Percentiles rank a stretch among this genome's conserved stretches.
Conservation (phyloP, 2,888 invertebrate species). For the Pseudococcus longispinus region DNA sequence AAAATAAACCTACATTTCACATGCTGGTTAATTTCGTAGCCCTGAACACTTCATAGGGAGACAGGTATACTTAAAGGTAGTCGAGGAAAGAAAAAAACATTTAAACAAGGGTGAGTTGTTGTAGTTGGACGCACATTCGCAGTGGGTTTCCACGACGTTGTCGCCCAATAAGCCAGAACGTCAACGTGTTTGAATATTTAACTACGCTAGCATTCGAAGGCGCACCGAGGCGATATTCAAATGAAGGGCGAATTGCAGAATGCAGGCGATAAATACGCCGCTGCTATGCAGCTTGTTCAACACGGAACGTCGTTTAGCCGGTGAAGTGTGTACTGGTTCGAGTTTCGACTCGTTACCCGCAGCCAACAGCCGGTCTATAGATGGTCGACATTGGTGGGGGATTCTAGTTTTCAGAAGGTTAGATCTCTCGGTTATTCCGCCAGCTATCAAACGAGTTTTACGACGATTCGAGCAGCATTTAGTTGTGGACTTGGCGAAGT, state of each 20-base stretch:
- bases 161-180: background rate
- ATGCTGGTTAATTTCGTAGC: slow-evolving; percentile 1
- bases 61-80: background rate
- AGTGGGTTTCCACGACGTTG: background rate
- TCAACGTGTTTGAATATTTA: slow-evolving; percentile 35
- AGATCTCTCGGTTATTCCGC: background rate
- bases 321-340: slow-evolving; percentile 25
- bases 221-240: background rate
- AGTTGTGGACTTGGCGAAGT: background rate
- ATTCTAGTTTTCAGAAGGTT: slow-evolving; percentile 32
- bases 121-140: background rate
- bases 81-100: background rate
- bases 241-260: background rate
- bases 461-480: background rate
- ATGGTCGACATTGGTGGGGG: slow-evolving; percentile 21
- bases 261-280: background rate
- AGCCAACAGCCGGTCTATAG: background rate
- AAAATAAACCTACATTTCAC: background rate
- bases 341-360: background rate
- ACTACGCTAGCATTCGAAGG: slow-evolving; percentile 7
- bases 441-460: slow-evolving; percentile 1
- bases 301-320: background rate
- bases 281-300: background rate
- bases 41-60: background rate
- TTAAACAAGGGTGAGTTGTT: background rate